phyloP scores from a whole-genome alignment of 37 sponge, comb jelly and placozoan species.

The Oopsacas minuta region DNA sequence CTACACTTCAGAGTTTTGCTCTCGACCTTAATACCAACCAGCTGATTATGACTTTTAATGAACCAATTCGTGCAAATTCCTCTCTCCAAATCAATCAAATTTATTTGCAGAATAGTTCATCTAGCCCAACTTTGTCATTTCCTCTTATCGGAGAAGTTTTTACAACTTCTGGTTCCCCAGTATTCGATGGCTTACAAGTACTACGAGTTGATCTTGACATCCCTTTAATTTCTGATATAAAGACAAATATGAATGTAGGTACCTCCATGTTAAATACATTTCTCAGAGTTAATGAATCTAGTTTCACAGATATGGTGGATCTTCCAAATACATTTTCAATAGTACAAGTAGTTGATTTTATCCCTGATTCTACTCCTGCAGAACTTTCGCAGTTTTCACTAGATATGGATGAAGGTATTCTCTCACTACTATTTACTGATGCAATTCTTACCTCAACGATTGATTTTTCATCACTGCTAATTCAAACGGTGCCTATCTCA shows the following conservation, averaged over 20 bases:
- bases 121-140: conserved; percentile 14
- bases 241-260: not conserved
- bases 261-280: not conserved
- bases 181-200: not conserved
- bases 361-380: conserved; percentile 10
- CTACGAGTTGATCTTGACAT: not conserved
- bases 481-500: not conserved
- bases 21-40: conserved; percentile 64
- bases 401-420: conserved; percentile 19
- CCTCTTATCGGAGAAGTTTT: conserved; percentile 29
- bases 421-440: not conserved
- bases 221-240: conserved; percentile 2
- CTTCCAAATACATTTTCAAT: not conserved
- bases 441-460: not conserved
- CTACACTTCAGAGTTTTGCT: conserved; percentile 35
- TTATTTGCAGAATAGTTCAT: conserved; percentile 32
- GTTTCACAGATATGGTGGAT: not conserved
- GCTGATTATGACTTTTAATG: conserved; percentile 49
- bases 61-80: conserved; percentile 33
- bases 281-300: not conserved
- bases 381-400: conserved; percentile 4
- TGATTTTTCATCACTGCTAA: not conserved
- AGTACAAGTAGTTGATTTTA: not conserved
- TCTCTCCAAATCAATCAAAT: conserved; percentile 25
- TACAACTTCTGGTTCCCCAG: conserved; percentile 4